Evolutionary conservation across 2,888 invertebrate genomes (phyloP).

Genomic region (Glyphotaelius pellucidus): DNA sequence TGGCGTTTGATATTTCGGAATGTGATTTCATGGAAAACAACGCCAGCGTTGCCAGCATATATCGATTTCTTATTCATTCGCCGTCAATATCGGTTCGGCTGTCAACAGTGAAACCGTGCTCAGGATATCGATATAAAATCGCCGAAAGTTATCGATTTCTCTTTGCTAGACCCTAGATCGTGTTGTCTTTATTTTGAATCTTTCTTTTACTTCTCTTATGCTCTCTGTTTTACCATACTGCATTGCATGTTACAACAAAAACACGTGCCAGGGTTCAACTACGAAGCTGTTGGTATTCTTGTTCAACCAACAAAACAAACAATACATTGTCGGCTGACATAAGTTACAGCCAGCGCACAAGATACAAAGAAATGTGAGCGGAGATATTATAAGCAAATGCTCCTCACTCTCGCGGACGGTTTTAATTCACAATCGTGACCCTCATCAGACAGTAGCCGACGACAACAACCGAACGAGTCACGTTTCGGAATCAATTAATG

Average conservation of each 20-base stretch:
- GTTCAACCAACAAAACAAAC: background rate
- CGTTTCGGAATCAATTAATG: conserved; percentile 29
- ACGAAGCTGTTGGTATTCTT: background rate
- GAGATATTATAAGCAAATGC: background rate
- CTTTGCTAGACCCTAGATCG: too few relatives aligned
- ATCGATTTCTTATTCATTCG: too few relatives aligned
- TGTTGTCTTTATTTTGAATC: background rate
- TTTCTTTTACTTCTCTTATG: background rate
- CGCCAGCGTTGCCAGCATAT: too few relatives aligned
- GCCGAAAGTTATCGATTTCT: too few relatives aligned
- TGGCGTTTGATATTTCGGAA: too few relatives aligned
- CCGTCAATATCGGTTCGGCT: too few relatives aligned
- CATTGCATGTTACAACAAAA: background rate
- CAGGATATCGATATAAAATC: too few relatives aligned
- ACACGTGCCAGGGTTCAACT: background rate
- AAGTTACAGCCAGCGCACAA: background rate
- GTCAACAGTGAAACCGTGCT: too few relatives aligned
- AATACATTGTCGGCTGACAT: background rate
- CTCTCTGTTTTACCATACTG: background rate
- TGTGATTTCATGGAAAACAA: too few relatives aligned
- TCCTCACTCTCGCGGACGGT: background rate
- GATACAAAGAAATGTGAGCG: background rate
- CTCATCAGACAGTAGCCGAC: background rate
- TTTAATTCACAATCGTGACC: conserved; percentile 13
- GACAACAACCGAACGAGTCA: background rate